A percentile compares a stretch with the other conserved stretches of the same genome.
phyloP scores from a whole-genome alignment of 2,797 vertebrate genomes.

The Sciurus carolinensis region DNA sequence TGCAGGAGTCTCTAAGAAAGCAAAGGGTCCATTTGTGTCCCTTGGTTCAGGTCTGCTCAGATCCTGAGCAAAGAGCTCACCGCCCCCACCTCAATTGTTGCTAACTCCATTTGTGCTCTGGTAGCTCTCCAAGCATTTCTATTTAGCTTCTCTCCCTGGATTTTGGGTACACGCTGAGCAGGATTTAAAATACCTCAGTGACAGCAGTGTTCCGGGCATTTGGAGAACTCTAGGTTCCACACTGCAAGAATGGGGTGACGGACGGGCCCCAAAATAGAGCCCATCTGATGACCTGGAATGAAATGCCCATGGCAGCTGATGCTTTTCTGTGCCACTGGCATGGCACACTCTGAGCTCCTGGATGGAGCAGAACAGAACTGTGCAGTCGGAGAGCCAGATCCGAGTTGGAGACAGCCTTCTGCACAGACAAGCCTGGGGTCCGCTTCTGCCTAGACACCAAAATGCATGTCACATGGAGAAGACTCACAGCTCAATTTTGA shows the following conservation, averaged over 20 bases:
- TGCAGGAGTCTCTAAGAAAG: neutral
- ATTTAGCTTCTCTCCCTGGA: neutral
- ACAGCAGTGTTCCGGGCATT: conserved; percentile 55
- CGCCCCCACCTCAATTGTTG: neutral
- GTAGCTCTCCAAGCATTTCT: conserved; percentile 19
- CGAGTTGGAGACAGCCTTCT: neutral
- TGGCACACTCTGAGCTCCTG: neutral
- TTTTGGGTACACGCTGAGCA: conserved; percentile 53
- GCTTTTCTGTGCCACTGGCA: neutral
- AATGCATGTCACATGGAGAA: neutral
- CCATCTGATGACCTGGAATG: conserved; percentile 73
- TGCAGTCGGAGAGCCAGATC: neutral
- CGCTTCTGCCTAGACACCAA: neutral
- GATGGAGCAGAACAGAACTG: neutral
- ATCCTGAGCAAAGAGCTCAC: neutral
- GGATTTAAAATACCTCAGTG: conserved; percentile 66
- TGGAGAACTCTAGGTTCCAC: conserved; percentile 66
- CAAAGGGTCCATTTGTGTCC: neutral
- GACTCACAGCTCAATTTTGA: neutral
- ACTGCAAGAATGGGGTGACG: neutral
- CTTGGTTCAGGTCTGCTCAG: neutral
- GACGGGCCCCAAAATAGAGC: conserved; percentile 43
- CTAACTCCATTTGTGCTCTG: neutral
- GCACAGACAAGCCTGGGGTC: too few relatives aligned
- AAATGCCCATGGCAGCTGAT: neutral